Conservation (phyloP, 2,888 invertebrate species). For the Mycogona germanica region DNA sequence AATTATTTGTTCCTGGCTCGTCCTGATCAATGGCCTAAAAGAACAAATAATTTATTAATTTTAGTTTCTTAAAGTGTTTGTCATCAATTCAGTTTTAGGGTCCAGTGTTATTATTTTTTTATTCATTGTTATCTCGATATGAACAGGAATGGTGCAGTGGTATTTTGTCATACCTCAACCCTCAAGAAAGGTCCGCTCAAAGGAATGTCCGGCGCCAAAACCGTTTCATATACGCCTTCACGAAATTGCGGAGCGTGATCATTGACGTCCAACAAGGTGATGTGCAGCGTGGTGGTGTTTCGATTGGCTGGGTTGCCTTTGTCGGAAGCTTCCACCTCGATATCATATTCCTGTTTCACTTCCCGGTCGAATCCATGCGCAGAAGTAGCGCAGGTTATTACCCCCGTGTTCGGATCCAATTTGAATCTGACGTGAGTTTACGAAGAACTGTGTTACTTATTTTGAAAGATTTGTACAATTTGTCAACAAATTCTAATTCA, state of each 20-base stretch:
- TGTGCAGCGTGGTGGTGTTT: conserved; percentile 26
- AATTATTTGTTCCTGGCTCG: conserved; percentile 63
- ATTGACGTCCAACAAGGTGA: conserved; percentile 57
- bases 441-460: no score
- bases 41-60: background rate
- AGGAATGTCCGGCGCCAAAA: conserved; percentile 55
- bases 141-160: no score
- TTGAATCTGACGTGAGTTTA: conserved; percentile 39
- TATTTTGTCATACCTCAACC: conserved; percentile 42
- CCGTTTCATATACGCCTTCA: conserved; percentile 63
- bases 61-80: background rate
- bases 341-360: conserved; percentile 45
- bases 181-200: conserved; percentile 65
- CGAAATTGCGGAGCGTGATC: conserved; percentile 79
- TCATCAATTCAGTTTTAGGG: background rate
- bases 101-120: background rate
- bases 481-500: no score
- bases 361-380: conserved; percentile 72
- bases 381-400: conserved; percentile 63
- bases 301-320: conserved; percentile 38
- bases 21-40: conserved; percentile 62
- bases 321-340: conserved; percentile 78
- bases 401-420: conserved; percentile 63
- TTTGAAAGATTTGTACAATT: no score
- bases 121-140: no score